Evolutionary conservation across 2,113 vertebrate species (phyloP).

Genomic region (Ailurus styani): DNA sequence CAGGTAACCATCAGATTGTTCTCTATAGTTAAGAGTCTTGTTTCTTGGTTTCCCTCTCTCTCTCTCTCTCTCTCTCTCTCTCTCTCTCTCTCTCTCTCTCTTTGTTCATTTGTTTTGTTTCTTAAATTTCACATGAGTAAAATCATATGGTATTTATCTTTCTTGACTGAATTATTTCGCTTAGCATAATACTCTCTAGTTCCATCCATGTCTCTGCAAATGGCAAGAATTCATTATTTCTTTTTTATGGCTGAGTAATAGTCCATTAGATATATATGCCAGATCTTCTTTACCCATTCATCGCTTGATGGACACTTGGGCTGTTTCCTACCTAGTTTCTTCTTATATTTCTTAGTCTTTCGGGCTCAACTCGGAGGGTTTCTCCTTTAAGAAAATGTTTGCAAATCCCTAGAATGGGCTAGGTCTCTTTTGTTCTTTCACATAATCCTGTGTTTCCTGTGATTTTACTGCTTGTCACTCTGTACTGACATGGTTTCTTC

Average conservation of each 20-base stretch:
- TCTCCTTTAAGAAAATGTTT: neutral
- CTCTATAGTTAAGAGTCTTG: neutral
- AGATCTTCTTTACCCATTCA: neutral
- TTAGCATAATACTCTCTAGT: neutral
- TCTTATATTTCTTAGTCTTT: neutral
- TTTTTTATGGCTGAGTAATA: neutral
- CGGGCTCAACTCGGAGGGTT: neutral
- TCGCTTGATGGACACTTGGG: neutral
- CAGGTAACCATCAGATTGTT: neutral
- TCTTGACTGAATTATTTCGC: neutral
- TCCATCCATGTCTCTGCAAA: neutral
- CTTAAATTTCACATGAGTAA: neutral
- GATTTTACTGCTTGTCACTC: neutral
- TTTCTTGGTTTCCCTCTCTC: neutral
- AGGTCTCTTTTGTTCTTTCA: neutral
- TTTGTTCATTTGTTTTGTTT: neutral
- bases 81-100: neutral
- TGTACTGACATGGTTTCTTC: neutral
- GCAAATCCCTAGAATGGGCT: neutral
- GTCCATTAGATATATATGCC: neutral
- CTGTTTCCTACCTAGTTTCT: neutral
- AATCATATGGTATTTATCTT: neutral
- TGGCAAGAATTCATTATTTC: neutral
- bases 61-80: no score
- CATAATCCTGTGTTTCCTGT: neutral